Conservation (phyloP, 2,888 invertebrate genomes). For the Pyrgus malvae region DNA sequence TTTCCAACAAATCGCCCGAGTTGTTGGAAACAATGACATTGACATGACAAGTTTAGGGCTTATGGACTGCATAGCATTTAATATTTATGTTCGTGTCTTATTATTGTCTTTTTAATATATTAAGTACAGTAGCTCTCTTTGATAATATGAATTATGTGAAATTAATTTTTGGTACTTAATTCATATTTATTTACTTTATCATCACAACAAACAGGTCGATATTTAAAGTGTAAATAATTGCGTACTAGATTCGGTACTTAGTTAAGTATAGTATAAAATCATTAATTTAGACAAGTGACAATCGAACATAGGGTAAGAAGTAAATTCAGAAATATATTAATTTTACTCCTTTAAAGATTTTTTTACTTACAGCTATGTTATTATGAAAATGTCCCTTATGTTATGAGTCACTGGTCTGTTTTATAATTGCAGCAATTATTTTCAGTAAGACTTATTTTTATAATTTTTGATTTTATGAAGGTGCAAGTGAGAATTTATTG, state of each 20-base stretch:
- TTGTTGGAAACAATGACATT: too few species aligned
- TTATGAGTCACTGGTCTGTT: slow-evolving; percentile 1
- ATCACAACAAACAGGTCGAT: too few species aligned
- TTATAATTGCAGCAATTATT: slow-evolving; percentile 4
- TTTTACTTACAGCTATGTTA: too few species aligned
- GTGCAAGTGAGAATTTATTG: slow-evolving; percentile 36
- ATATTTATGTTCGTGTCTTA: slow-evolving; percentile 32
- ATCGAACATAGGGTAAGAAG: too few species aligned
- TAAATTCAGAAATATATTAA: too few species aligned
- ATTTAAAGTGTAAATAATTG: slow-evolving; percentile 3
- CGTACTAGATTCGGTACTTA: neutral
- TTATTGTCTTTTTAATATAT: slow-evolving; percentile 2
- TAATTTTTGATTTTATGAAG: slow-evolving; percentile 30
- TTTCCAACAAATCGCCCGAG: too few species aligned
- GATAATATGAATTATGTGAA: slow-evolving; percentile 26
- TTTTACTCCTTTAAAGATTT: too few species aligned
- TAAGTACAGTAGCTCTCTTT: slow-evolving; percentile 30
- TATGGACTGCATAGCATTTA: slow-evolving; percentile 49
- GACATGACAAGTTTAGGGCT: neutral
- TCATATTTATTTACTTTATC: neutral
- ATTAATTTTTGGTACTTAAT: neutral
- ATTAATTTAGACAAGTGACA: neutral
- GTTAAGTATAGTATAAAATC: neutral
- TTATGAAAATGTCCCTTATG: neutral
- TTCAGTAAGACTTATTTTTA: slow-evolving; percentile 23